phyloP scores from a whole-genome alignment of 2,113 vertebrate genomes.

The Podarcis cretensis region DNA sequence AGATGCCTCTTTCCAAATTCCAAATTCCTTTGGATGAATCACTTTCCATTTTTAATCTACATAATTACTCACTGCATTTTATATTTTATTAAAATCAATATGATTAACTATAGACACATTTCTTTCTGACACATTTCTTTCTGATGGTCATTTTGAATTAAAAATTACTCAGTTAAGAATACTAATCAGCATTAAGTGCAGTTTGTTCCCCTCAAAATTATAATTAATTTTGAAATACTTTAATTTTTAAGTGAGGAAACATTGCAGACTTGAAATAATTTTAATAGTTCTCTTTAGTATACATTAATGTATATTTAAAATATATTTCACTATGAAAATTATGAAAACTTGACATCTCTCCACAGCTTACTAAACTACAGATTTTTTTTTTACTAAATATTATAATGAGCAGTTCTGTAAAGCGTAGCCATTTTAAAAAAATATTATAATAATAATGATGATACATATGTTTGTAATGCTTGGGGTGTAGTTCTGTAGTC shows the following conservation, averaged over 20 bases:
- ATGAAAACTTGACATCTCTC: neutral
- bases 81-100: neutral
- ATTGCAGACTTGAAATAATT: neutral
- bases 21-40: neutral
- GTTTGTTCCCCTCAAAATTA: neutral
- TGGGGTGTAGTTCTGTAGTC: neutral
- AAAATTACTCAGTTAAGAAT: neutral
- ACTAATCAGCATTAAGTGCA: neutral
- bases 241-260: neutral
- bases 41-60: neutral
- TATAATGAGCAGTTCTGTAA: too few relatives aligned
- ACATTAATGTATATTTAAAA: neutral
- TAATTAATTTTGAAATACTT: neutral
- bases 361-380: too few relatives aligned
- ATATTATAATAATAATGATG: too few relatives aligned
- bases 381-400: too few relatives aligned
- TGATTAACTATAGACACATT: neutral
- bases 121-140: neutral
- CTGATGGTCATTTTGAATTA: slow-evolving; percentile 1
- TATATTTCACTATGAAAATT: neutral
- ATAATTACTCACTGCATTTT: neutral
- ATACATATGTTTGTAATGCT: too few relatives aligned
- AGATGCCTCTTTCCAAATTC: neutral
- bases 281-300: neutral
- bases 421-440: neutral